Conservation (phyloP, 2,113 vertebrate genomes). For the Alethe diademata region DNA sequence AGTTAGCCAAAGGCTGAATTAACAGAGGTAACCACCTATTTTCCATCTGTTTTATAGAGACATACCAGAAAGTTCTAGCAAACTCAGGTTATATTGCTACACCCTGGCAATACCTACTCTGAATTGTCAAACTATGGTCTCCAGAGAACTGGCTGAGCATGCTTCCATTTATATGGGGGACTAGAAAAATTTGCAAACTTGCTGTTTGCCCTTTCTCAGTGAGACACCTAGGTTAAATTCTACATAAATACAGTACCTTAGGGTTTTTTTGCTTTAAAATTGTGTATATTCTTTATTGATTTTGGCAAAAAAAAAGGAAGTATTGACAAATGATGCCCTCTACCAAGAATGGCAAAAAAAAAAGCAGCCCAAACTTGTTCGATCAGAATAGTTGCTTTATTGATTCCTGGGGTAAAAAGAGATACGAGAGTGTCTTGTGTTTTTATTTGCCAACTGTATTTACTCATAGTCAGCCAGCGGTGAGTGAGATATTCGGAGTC, state of each 20-base stretch:
- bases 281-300: not conserved
- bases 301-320: not conserved
- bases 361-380: not conserved
- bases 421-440: accelerated
- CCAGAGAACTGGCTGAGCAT: not conserved
- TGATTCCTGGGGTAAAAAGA: not conserved
- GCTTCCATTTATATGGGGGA: not conserved
- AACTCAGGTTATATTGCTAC: not conserved
- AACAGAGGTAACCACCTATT: not conserved
- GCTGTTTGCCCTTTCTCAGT: not conserved
- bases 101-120: not conserved
- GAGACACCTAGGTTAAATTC: not conserved
- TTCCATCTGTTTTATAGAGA: not conserved
- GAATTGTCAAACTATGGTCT: not conserved
- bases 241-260: not conserved
- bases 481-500: not conserved
- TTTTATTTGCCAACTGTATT: not conserved
- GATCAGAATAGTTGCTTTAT: not conserved
- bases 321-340: not conserved
- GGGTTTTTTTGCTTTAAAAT: not conserved
- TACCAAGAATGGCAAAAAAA: not conserved
- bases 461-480: not conserved
- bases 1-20: not conserved
- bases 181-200: not conserved
- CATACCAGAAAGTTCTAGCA: not conserved